Evolutionary conservation across 2,113 vertebrate species (phyloP).

Genomic region (Glareola pratincola): DNA sequence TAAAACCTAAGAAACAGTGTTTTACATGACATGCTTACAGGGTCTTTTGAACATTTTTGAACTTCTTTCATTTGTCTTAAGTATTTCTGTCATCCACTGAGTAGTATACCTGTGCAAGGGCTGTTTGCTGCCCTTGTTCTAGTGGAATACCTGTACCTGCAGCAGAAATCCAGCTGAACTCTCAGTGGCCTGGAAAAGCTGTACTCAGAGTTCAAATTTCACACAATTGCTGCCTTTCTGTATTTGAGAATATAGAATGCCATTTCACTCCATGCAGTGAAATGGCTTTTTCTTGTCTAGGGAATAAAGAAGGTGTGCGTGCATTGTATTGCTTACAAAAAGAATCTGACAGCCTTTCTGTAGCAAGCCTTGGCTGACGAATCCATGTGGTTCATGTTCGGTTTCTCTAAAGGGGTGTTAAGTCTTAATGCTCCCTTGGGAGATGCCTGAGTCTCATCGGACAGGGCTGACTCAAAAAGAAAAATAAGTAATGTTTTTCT

Average conservation of each 20-base stretch:
- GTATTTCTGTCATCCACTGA: background rate
- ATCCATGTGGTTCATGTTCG: background rate
- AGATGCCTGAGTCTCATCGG: slow-evolving; percentile 33
- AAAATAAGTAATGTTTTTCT: slow-evolving; percentile 47
- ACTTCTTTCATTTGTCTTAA: background rate
- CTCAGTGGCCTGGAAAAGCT: slow-evolving; percentile 11
- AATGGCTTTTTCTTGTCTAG: background rate
- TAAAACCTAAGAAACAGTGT: background rate
- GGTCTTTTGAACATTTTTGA: background rate
- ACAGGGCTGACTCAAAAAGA: slow-evolving; percentile 20
- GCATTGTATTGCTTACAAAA: background rate
- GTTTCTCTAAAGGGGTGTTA: slow-evolving; percentile 27
- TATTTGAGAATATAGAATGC: slow-evolving; percentile 9
- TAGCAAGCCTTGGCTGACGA: background rate
- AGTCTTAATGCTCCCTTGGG: slow-evolving; percentile 36
- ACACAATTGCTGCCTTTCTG: background rate
- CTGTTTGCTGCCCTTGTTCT: background rate
- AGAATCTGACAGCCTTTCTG: slow-evolving; percentile 1
- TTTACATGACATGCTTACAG: background rate
- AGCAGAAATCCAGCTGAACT: background rate
- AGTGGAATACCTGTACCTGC: background rate
- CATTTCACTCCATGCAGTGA: background rate
- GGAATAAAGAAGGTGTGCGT: background rate
- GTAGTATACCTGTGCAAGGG: background rate
- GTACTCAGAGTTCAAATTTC: background rate